Percentiles rank a stretch among this genome's conserved stretches.
These are phyloP conservation scores for Percopsis transmontana DNA, from an alignment of 2,113 vertebrate species.

Conservation along the genomic window DNA sequence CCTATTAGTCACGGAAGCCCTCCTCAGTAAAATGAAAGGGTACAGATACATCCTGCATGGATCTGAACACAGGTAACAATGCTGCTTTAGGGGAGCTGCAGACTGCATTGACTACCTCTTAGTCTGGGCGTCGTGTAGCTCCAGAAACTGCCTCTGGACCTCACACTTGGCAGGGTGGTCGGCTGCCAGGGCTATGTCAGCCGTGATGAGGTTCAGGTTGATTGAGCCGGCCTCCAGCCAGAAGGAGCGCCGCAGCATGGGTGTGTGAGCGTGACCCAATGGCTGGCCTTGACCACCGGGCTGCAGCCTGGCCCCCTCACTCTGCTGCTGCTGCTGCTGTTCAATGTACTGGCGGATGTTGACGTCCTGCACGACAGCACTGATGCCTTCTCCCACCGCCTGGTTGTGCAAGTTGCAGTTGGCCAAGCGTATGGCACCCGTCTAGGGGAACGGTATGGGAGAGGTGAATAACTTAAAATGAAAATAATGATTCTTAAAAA, in stretches of 20 bases:
- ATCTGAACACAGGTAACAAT: not conserved
- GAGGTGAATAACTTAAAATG: not conserved
- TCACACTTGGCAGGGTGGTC: slow-evolving; percentile 93
- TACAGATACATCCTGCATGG: too few species aligned
- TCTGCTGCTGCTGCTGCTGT: slow-evolving; percentile 77
- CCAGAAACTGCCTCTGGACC: slow-evolving; percentile 94
- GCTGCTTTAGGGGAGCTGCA: not conserved
- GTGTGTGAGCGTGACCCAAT: slow-evolving; percentile 72
- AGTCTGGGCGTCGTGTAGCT: slow-evolving; percentile 87
- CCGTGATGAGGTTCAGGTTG: slow-evolving; percentile 91
- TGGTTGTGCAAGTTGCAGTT: slow-evolving; percentile 98
- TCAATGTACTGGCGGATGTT: slow-evolving; percentile 92
- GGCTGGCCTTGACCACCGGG: slow-evolving; percentile 58
- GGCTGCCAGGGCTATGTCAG: slow-evolving; percentile 92
- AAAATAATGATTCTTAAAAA: too few species aligned
- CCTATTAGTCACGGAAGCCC: too few species aligned
- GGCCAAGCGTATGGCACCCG: slow-evolving; percentile 86
- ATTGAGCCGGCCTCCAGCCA: slow-evolving; percentile 97
- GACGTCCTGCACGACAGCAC: slow-evolving; percentile 90
- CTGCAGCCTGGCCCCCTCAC: slow-evolving; percentile 57
- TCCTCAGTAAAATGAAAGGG: too few species aligned
- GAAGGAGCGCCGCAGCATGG: slow-evolving; percentile 86
- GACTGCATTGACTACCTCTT: slow-evolving; percentile 82
- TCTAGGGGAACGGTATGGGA: slow-evolving; percentile 72
- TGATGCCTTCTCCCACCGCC: slow-evolving; percentile 94